Percentiles rank a stretch among this genome's conserved stretches.
Conservation (phyloP, 2,797 vertebrate genomes). For the Sebastes steindachneri region DNA sequence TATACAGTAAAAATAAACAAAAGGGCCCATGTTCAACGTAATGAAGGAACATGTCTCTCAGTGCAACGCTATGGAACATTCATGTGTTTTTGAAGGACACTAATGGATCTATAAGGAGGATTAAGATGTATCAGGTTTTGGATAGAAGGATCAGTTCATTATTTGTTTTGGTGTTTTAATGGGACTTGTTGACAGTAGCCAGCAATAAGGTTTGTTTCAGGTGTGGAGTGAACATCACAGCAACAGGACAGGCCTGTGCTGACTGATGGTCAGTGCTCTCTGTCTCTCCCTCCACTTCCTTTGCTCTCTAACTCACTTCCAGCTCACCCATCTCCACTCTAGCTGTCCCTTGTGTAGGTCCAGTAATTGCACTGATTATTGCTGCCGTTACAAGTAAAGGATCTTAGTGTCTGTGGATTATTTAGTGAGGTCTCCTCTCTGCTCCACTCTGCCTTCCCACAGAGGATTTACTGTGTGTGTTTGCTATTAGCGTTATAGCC, state of each 20-base stretch:
- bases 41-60: not conserved
- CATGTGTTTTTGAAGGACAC: not conserved
- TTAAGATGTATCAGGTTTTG: not conserved
- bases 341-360: conserved; percentile 6
- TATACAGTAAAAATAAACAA: not conserved
- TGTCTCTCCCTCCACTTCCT: not conserved
- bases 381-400: conserved; percentile 45
- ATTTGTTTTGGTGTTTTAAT: not conserved
- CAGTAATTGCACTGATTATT: conserved; percentile 46
- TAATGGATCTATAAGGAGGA: not conserved
- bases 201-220: not conserved
- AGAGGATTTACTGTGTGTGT: not conserved
- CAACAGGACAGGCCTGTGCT: not conserved
- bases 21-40: not conserved
- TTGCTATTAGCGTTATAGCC: not conserved
- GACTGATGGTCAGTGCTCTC: not conserved
- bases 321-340: not conserved
- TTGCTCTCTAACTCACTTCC: not conserved
- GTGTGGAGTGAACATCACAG: not conserved
- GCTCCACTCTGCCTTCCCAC: conserved; percentile 1
- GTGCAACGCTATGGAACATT: not conserved
- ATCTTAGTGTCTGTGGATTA: conserved; percentile 51
- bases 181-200: not conserved
- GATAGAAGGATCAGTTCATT: not conserved
- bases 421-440: conserved; percentile 20